Conservation (phyloP, 2,113 vertebrate genomes). For the Pungitius pungitius region DNA sequence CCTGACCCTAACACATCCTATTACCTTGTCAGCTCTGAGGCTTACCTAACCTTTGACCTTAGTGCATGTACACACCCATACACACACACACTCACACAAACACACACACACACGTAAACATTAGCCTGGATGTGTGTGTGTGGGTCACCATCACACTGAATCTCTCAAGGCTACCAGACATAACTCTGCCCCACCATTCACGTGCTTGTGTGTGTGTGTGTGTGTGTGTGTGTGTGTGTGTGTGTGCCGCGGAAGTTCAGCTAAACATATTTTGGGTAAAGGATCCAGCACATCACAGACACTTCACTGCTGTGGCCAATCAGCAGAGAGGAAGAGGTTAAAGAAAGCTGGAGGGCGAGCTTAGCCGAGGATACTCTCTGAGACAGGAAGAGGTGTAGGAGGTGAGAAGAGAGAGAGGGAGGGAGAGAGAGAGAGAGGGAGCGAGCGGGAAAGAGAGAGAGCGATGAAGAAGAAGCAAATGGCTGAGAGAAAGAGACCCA, state of each 20-base stretch:
- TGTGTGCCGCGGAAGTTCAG: constrained; percentile 46
- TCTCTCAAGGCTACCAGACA: constrained; percentile 45
- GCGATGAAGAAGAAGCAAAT: constrained; percentile 48
- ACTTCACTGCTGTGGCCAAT: constrained; percentile 62
- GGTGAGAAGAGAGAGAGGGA: constrained; percentile 28
- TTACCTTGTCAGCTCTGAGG: constrained; percentile 53
- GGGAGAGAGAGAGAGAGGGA: constrained; percentile 15
- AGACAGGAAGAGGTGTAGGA: constrained; percentile 47
- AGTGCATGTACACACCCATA: constrained; percentile 18
- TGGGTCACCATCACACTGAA: constrained; percentile 36
- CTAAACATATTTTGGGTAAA: constrained; percentile 71
- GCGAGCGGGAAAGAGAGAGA: constrained; percentile 21
- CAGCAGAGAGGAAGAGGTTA: constrained; percentile 48
- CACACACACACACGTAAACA: constrained; percentile 8
- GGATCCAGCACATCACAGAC: constrained; percentile 66
- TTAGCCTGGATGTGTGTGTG: constrained; percentile 25
- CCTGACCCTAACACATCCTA: constrained; percentile 63
- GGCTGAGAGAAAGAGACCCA: constrained; percentile 70
- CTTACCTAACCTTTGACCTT: constrained; percentile 75
- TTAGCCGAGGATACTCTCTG: constrained; percentile 40
- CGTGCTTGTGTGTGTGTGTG: constrained; percentile 29
- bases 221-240: constrained; percentile 25
- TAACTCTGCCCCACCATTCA: constrained; percentile 25
- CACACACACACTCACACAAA: constrained; percentile 6
- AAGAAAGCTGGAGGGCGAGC: constrained; percentile 43